phyloP scores from a whole-genome alignment of 2,888 invertebrate species.

The Caradrina kadenii region DNA sequence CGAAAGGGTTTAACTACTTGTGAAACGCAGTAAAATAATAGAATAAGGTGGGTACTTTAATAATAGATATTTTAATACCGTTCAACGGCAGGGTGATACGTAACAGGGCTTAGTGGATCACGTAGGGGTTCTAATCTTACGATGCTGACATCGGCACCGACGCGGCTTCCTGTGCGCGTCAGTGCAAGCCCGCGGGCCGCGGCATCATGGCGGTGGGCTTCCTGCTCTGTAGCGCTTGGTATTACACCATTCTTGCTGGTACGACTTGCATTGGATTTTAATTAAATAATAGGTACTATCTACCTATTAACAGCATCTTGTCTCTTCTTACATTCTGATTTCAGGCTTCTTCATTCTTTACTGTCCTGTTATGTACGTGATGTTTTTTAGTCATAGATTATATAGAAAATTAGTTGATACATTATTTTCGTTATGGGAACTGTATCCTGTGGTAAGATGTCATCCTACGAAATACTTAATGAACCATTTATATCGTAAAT shows the following conservation, averaged over 20 bases:
- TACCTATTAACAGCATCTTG: conserved; percentile 26
- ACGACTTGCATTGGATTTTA: conserved; percentile 54
- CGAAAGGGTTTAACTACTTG: not conserved
- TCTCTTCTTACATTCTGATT: conserved; percentile 65
- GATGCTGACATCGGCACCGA: conserved; percentile 51
- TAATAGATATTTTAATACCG: conserved; percentile 54
- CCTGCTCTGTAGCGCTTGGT: conserved; percentile 84
- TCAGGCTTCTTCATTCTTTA: conserved; percentile 91
- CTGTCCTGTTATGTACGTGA: conserved; percentile 93
- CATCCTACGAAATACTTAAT: conserved; percentile 20
- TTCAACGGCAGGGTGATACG: conserved; percentile 64
- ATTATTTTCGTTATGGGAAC: conserved; percentile 95
- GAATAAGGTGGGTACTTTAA: conserved; percentile 23
- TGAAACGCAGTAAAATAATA: conserved; percentile 21
- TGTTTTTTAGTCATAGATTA: conserved; percentile 92
- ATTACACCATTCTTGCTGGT: conserved; percentile 86
- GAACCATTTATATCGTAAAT: not conserved
- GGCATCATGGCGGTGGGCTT: conserved; percentile 82
- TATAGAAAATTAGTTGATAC: conserved; percentile 93
- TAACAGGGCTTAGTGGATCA: conserved; percentile 75
- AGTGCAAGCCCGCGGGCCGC: conserved; percentile 69
- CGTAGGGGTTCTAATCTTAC: conserved; percentile 84
- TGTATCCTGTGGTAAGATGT: conserved; percentile 94
- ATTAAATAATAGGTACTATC: not conserved
- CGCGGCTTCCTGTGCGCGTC: conserved; percentile 76